Percentiles rank a stretch among this genome's conserved stretches.
Evolutionary conservation across 2,888 invertebrate species (phyloP).

Genomic region (Patella caerulea): DNA sequence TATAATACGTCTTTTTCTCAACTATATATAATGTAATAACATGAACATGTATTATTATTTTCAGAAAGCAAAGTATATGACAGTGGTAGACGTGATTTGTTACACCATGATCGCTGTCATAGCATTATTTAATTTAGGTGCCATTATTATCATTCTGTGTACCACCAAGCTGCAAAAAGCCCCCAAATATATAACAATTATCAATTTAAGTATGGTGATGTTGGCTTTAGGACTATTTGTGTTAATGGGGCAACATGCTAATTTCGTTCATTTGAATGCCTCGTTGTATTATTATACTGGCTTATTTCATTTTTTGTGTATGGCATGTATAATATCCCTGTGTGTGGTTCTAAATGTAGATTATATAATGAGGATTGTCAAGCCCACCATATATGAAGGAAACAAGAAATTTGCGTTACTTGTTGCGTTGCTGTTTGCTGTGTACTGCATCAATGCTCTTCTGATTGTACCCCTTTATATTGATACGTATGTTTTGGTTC

Average conservation of each 20-base stretch:
- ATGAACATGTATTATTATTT: too few relatives aligned
- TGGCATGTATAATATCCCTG: background rate
- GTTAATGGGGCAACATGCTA: background rate
- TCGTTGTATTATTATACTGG: background rate
- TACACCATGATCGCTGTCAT: background rate
- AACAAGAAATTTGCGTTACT: background rate
- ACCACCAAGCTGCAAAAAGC: background rate
- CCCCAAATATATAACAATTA: background rate
- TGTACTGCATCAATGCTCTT: background rate
- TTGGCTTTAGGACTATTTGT: background rate
- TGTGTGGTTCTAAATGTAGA: background rate
- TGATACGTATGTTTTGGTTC: background rate
- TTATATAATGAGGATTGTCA: conserved; percentile 5
- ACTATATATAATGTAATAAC: too few relatives aligned
- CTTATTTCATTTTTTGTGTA: background rate
- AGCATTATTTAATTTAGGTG: background rate
- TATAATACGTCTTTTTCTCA: too few relatives aligned
- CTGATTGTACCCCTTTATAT: background rate
- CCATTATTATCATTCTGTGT: background rate
- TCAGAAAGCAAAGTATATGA: background rate
- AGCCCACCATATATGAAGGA: background rate
- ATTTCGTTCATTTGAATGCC: background rate
- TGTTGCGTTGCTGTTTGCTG: background rate
- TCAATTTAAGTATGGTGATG: background rate
- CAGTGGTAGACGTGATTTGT: background rate